Percentiles rank a stretch among this genome's conserved stretches.
phyloP scores from a whole-genome alignment of 2,888 invertebrate species.

The Acronicta leporina region DNA sequence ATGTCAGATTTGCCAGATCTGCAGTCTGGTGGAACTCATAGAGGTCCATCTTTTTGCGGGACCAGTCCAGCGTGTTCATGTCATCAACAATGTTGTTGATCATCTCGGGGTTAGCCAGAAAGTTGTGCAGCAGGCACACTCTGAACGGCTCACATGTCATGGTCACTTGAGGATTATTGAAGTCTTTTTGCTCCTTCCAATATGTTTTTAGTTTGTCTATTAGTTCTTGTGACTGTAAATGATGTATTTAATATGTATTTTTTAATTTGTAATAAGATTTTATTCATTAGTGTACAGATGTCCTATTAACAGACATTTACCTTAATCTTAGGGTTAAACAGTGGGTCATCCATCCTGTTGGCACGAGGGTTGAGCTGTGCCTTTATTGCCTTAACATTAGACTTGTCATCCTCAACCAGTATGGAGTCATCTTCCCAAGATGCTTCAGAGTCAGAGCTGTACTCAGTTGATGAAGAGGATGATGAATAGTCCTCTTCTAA shows the following conservation, averaged over 20 bases:
- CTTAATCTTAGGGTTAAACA: constrained; percentile 75
- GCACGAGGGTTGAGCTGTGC: constrained; percentile 79
- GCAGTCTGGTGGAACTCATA: constrained; percentile 96
- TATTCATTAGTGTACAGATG: too few relatives aligned
- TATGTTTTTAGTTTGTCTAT: constrained; percentile 76
- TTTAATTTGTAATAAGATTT: too few relatives aligned
- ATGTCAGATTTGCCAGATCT: constrained; percentile 90
- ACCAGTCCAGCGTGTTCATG: constrained; percentile 92
- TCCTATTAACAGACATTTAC: constrained; percentile 54
- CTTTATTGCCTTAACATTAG: constrained; percentile 62
- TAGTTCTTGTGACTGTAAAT: constrained; percentile 76
- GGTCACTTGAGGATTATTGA: constrained; percentile 79
- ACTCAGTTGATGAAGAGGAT: constrained; percentile 79
- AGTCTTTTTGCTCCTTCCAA: constrained; percentile 84
- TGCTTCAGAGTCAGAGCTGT: constrained; percentile 83
- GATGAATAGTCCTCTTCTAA: constrained; percentile 79
- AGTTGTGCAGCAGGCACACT: constrained; percentile 90
- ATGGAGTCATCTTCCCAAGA: constrained; percentile 83
- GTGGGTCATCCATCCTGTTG: constrained; percentile 82
- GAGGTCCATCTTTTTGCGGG: constrained; percentile 94
- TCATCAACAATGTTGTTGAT: constrained; percentile 91
- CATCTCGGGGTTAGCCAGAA: constrained; percentile 88
- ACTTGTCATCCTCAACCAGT: constrained; percentile 70
- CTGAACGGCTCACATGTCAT: constrained; percentile 91
- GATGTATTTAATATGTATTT: too few relatives aligned